Evolutionary conservation across 2,888 invertebrate genomes (phyloP), one percentile per base, ranked within the genome.

Genomic region (Sclerodermus sp.): DNA sequence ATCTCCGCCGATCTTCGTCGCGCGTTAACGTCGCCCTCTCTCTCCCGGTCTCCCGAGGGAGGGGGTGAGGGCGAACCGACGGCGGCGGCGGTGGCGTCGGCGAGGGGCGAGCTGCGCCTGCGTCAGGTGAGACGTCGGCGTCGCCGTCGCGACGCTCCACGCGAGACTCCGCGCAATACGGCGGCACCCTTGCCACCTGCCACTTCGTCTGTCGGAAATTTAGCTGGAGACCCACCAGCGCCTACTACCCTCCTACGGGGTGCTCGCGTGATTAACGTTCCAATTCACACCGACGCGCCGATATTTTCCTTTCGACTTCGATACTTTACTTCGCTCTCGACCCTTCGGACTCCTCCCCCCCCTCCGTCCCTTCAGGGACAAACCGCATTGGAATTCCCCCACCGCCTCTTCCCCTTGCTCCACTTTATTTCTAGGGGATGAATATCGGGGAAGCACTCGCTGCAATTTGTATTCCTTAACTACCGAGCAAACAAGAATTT

Each of bases 71-170:
- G 38, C 6, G 38, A n/a, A 8, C 13, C 13, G 13, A n/a, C 15
- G n/a, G n/a, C n/a, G n/a, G n/a, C n/a, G n/a, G n/a, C n/a, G n/a
- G n/a, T n/a, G n/a, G 8, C 8, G 23, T 23, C 8, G 3, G 23
- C 23, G 4, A 23, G 23, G 23, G 23, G 23, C 23, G 4, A 23
- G 8, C 10, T 30, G 64, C 64, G 67, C 64, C 38, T 64, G 64
- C 64, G 64, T 57, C 64, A 67, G 64, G 64, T 64, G 57, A 52
- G 58, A 51, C 56, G 39, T 39, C 57, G 31, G 31, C 39, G 30
- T 23, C 23, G 23, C 23, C 39, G 30, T 23, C 23, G 23, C 23
- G 23, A 23, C 23, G 8, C 23, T 23, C 4, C 23, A 23, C 23
- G 23, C 23, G 23, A 23, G 23, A 23, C 23, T 23, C 8, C 23